Evolutionary conservation across 2,797 vertebrate species (phyloP), one percentile per base, ranked within the genome.

Genomic region (Pangasius larnaudii): DNA sequence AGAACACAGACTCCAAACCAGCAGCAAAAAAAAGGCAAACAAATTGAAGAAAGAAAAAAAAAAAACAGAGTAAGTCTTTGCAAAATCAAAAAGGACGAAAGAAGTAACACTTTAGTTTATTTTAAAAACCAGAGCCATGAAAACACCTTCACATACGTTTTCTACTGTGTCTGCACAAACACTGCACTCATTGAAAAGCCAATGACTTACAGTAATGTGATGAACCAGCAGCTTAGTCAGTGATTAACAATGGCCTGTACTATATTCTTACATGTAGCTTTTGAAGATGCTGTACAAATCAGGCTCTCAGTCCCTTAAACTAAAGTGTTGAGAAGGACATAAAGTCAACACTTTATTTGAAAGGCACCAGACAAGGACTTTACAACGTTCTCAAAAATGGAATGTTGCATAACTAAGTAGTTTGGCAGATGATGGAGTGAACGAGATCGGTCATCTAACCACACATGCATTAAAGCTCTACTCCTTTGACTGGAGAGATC

Each of bases 81-180:
- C 59, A n/a, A 82, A 65, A 63, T 3, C 19, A 24, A 42, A 53
- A 63, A 65, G 22, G 13, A 53, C 6, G 39, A 71, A 56, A 88
- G 53, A 72, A 7, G 30, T 24, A 91, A 87, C 85, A 90, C 89
- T 89, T 91, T 86, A 91, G 90, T 86, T 88, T 86, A 42, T 87
- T 39, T 67, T 13, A 69, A n/a, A 27, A 78, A 24, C 59, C 58
- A 14, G 82, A 86, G 58, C 56, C 85, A 90, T 72, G 71, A 67
- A 63, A 53, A 65, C 78, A 89, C 67, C 82, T 84, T 87, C 42
- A 63, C 30, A 85, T 39, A 56, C 81, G 39, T 56, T 46, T 53
- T 71, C 13, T 36, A 13, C 46, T n/a, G 53, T 72, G 36, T 65
- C 51, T 24, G 51, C 19, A 59, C 69, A 53, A 72, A 53, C 33